Evolutionary conservation across 1,140 invertebrate genomes (phyloP).

Genomic region (Drosophila sproati): DNA sequence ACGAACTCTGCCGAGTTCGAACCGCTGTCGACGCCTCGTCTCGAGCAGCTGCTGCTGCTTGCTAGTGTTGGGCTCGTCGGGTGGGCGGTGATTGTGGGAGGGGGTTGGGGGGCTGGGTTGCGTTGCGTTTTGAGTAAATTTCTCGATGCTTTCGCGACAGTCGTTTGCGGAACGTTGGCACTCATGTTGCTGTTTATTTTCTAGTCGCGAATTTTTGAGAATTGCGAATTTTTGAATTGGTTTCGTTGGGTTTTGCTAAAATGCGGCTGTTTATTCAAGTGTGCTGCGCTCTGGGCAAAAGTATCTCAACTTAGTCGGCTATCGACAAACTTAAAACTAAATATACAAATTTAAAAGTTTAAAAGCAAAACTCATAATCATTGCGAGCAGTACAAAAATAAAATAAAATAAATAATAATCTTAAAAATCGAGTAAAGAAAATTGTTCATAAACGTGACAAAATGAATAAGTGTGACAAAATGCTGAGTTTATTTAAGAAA

Average conservation of each 20-base stretch:
- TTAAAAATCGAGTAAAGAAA: neutral
- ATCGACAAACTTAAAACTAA: neutral
- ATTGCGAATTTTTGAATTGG: slow-evolving; percentile 7
- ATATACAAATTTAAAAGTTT: slow-evolving; percentile 1
- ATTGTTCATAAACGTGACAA: neutral
- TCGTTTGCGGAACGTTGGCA: slow-evolving; percentile 64
- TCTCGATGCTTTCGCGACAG: slow-evolving; percentile 62
- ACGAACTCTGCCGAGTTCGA: slow-evolving; percentile 12
- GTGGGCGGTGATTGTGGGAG: neutral
- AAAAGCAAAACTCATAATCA: slow-evolving; percentile 14
- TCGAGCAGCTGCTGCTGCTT: slow-evolving; percentile 16
- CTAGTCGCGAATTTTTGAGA: neutral
- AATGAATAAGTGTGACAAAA: slow-evolving; percentile 37
- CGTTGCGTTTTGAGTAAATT: slow-evolving; percentile 54
- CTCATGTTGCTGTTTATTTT: slow-evolving; percentile 44
- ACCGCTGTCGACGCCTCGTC: slow-evolving; percentile 27
- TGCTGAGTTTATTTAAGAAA: slow-evolving; percentile 80
- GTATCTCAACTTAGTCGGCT: slow-evolving; percentile 30
- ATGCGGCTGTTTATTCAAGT: slow-evolving; percentile 7
- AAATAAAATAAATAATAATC: slow-evolving; percentile 8
- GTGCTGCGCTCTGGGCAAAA: slow-evolving; percentile 25
- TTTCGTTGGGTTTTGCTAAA: slow-evolving; percentile 19
- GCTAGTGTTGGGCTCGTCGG: slow-evolving; percentile 30
- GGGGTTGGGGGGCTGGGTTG: slow-evolving; percentile 6
- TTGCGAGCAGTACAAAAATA: neutral